These are phyloP conservation scores for Picus viridis DNA, from an alignment of 2,797 vertebrate genomes.

Conservation along the genomic window DNA sequence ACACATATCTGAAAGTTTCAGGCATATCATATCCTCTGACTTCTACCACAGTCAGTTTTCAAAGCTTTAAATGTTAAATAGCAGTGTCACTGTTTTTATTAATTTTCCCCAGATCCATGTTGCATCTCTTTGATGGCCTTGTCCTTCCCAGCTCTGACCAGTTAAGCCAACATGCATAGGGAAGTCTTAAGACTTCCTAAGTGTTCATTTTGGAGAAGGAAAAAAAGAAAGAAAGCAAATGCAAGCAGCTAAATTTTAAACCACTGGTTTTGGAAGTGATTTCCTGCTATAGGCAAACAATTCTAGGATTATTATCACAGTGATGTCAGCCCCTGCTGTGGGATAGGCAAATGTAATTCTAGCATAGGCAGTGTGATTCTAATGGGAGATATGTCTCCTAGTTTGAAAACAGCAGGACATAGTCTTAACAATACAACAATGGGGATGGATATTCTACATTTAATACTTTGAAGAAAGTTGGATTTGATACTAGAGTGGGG, in stretches of 20 bases:
- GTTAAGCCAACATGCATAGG: not conserved
- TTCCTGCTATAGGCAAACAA: not conserved
- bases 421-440: not conserved
- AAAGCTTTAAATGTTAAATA: not conserved
- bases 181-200: not conserved
- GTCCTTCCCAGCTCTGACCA: not conserved
- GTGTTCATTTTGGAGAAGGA: not conserved
- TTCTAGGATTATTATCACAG: not conserved
- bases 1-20: not conserved
- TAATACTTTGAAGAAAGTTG: not conserved
- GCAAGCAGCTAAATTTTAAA: not conserved
- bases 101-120: not conserved
- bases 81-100: not conserved
- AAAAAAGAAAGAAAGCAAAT: not conserved
- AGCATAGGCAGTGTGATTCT: accelerated
- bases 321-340: not conserved
- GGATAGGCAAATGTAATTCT: not conserved
- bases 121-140: accelerated
- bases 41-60: not conserved
- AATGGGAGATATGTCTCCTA: not conserved
- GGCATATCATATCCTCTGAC: not conserved
- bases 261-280: not conserved
- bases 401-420: not conserved
- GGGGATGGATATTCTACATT: not conserved
- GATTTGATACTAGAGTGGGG: not conserved